Evolutionary conservation across 2,113 vertebrate genomes (phyloP).

Genomic region (Mellivora capensis): DNA sequence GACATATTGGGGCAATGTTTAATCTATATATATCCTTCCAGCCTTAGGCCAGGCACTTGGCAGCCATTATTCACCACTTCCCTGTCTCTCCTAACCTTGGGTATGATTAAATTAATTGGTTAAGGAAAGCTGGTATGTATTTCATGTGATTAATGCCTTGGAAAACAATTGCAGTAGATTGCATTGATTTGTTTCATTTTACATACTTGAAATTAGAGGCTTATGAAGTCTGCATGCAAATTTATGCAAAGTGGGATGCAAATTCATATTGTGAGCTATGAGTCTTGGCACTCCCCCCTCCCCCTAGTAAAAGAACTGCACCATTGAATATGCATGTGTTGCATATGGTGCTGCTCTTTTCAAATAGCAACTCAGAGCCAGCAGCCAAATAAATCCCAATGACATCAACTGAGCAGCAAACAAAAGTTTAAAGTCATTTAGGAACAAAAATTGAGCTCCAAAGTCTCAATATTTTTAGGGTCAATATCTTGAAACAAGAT

Average conservation of each 20-base stretch:
- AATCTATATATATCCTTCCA: neutral
- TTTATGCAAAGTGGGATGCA: constrained; percentile 76
- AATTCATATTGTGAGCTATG: constrained; percentile 72
- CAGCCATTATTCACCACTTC: constrained; percentile 50
- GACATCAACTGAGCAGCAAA: constrained; percentile 52
- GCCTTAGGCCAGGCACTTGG: neutral
- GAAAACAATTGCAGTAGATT: constrained; percentile 78
- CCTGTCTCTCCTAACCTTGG: constrained; percentile 69
- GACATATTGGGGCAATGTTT: neutral
- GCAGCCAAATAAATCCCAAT: constrained; percentile 71
- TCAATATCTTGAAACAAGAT: constrained; percentile 43
- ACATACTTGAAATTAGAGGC: constrained; percentile 74
- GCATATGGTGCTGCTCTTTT: constrained; percentile 74
- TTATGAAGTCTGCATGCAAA: constrained; percentile 75
- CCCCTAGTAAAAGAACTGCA: constrained; percentile 64
- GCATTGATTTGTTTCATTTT: constrained; percentile 75
- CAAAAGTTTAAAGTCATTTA: constrained; percentile 64
- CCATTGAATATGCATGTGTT: constrained; percentile 74
- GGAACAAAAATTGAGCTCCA: constrained; percentile 45
- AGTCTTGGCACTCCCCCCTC: constrained; percentile 35
- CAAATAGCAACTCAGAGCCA: constrained; percentile 60
- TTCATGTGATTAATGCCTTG: constrained; percentile 75
- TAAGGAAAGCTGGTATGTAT: constrained; percentile 70
- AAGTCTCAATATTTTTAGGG: constrained; percentile 41
- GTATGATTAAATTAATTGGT: constrained; percentile 76